phyloP scores from a whole-genome alignment of 92 coral and sea anemone species.

The Epizoanthus illoricatus region DNA sequence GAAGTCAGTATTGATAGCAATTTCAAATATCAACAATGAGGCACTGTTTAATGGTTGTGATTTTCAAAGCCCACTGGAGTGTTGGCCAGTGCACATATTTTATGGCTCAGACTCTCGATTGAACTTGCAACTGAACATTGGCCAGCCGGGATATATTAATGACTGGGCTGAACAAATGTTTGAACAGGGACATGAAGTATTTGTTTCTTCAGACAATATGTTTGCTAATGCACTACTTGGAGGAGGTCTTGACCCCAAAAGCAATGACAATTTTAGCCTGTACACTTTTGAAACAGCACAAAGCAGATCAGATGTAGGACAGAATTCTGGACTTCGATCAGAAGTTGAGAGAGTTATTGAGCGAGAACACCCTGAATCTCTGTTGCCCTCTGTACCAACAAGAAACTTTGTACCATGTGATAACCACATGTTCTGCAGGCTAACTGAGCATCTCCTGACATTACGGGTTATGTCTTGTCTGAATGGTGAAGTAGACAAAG shows the following conservation, averaged over 20 bases:
- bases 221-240: too few relatives aligned
- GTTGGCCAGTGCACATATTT: conserved; percentile 48
- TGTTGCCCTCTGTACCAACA: conserved; percentile 44
- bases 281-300: too few relatives aligned
- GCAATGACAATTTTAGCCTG: too few relatives aligned
- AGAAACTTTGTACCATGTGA: conserved; percentile 29
- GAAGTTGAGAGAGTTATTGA: conserved; percentile 22
- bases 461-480: conserved; percentile 37
- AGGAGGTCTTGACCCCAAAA: too few relatives aligned
- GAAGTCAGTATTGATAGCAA: conserved; percentile 38
- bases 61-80: conserved; percentile 52
- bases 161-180: too few relatives aligned
- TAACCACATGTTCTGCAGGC: conserved; percentile 52
- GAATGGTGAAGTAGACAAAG: conserved; percentile 36
- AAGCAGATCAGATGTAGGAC: conserved; percentile 17
- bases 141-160: too few relatives aligned
- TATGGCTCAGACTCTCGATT: conserved; percentile 43
- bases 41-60: conserved; percentile 36
- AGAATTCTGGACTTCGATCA: conserved; percentile 7
- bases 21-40: conserved; percentile 39
- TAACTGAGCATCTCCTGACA: conserved; percentile 44
- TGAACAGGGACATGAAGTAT: too few relatives aligned
- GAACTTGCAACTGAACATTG: too few relatives aligned
- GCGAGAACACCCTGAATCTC: conserved; percentile 44
- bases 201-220: too few relatives aligned